phyloP scores from a whole-genome alignment of 2,888 invertebrate species.

The Matsumyia berberina region DNA sequence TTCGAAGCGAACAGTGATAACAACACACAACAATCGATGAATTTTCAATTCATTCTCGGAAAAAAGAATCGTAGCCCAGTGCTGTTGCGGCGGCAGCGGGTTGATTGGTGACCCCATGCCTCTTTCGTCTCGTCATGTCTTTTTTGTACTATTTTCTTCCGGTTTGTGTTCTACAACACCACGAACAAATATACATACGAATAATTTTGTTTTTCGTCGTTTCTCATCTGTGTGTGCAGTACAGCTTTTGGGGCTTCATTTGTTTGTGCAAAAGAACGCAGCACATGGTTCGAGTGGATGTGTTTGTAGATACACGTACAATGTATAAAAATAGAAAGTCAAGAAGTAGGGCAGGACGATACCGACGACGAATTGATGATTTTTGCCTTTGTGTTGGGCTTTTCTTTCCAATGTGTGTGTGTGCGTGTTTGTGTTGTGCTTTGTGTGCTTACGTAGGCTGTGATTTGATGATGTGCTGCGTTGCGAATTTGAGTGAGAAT shows the following conservation, averaged over 20 bases:
- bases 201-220: constrained; percentile 47
- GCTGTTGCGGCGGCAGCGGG: neutral
- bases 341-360: constrained; percentile 76
- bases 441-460: constrained; percentile 22
- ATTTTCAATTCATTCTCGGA: constrained; percentile 59
- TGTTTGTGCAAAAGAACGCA: constrained; percentile 48
- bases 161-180: constrained; percentile 63
- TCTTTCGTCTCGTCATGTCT: constrained; percentile 13
- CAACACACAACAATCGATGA: constrained; percentile 55
- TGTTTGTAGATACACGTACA: constrained; percentile 80
- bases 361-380: constrained; percentile 51
- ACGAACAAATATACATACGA: constrained; percentile 36
- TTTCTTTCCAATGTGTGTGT: constrained; percentile 17
- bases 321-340: constrained; percentile 76
- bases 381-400: constrained; percentile 35
- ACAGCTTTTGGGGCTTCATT: constrained; percentile 74
- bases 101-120: constrained; percentile 31
- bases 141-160: constrained; percentile 71
- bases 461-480: constrained; percentile 17
- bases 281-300: constrained; percentile 52
- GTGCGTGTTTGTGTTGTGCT: neutral
- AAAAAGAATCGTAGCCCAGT: constrained; percentile 18
- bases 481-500: constrained; percentile 12
- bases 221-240: constrained; percentile 51
- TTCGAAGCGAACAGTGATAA: neutral